phyloP scores from a whole-genome alignment of 2,797 vertebrate species.

The Enteromius mattozi region DNA sequence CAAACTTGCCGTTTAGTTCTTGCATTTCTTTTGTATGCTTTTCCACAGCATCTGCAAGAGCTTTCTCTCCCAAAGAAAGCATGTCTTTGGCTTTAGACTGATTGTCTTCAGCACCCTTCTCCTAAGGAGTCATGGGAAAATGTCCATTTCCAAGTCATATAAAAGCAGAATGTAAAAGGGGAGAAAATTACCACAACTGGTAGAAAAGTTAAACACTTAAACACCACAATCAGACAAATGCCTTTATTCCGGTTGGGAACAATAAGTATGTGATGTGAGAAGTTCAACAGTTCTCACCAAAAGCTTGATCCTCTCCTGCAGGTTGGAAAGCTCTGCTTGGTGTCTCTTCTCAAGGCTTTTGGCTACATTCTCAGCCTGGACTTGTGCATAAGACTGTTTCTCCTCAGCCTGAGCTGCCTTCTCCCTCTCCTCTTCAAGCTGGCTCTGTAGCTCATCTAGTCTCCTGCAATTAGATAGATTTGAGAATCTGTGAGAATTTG shows the following conservation, averaged over 20 bases:
- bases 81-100: constrained; percentile 77
- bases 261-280: not conserved
- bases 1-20: constrained; percentile 72
- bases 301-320: constrained; percentile 79
- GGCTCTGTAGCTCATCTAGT: constrained; percentile 86
- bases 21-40: constrained; percentile 75
- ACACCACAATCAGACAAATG: not conserved
- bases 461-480: constrained; percentile 74
- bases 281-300: constrained; percentile 79
- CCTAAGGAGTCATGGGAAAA: constrained; percentile 72
- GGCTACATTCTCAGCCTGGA: constrained; percentile 81
- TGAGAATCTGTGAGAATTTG: not conserved
- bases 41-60: constrained; percentile 73
- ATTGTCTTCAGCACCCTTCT: constrained; percentile 76
- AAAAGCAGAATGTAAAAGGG: not conserved
- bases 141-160: not conserved
- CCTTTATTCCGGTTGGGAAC: not conserved
- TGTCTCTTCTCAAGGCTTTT: constrained; percentile 75
- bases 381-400: constrained; percentile 75
- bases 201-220: not conserved
- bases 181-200: not conserved
- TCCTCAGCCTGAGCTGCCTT: constrained; percentile 79
- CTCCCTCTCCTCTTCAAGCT: constrained; percentile 86
- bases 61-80: constrained; percentile 79
- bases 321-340: constrained; percentile 76